Conservation (phyloP, 2,888 invertebrate genomes). For the Drosophila gaucha region DNA sequence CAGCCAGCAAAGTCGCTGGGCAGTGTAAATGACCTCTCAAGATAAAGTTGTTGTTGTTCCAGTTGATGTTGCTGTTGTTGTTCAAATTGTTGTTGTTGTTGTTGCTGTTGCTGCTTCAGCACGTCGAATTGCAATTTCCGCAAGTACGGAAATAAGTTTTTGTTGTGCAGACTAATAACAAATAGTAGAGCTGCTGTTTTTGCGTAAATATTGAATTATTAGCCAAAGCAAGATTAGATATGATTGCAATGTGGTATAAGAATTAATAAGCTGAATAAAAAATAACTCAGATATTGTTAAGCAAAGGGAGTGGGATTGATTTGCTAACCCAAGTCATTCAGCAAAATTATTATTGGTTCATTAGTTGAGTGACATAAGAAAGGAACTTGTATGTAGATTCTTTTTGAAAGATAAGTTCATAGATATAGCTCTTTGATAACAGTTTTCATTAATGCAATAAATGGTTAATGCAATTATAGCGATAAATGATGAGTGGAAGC, state of each 20-base stretch:
- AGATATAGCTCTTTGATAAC: too few relatives aligned
- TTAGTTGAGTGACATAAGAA: too few relatives aligned
- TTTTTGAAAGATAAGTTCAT: too few relatives aligned
- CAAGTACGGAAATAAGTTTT: constrained; percentile 64
- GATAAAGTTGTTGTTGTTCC: constrained; percentile 75
- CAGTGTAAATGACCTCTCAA: constrained; percentile 81
- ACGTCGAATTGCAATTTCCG: constrained; percentile 66
- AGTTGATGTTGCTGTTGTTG: constrained; percentile 13
- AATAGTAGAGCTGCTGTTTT: constrained; percentile 2
- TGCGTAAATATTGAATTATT: constrained; percentile 15
- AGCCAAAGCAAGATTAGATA: constrained; percentile 7
- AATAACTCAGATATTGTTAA: too few relatives aligned
- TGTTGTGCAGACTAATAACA: too few relatives aligned
- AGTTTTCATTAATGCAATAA: too few relatives aligned
- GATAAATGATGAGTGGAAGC: too few relatives aligned
- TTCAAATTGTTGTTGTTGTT: constrained; percentile 20
- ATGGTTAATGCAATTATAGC: too few relatives aligned
- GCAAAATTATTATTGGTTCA: too few relatives aligned
- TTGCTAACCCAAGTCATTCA: too few relatives aligned
- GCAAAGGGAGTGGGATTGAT: too few relatives aligned
- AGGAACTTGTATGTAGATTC: too few relatives aligned
- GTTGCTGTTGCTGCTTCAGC: constrained; percentile 11
- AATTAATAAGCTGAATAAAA: background rate
- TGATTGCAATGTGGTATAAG: background rate
- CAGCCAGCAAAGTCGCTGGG: constrained; percentile 39